Base-by-base conservation (phyloP, 2,797 vertebrate genomes). In the Nothura maculosa region DNA sequence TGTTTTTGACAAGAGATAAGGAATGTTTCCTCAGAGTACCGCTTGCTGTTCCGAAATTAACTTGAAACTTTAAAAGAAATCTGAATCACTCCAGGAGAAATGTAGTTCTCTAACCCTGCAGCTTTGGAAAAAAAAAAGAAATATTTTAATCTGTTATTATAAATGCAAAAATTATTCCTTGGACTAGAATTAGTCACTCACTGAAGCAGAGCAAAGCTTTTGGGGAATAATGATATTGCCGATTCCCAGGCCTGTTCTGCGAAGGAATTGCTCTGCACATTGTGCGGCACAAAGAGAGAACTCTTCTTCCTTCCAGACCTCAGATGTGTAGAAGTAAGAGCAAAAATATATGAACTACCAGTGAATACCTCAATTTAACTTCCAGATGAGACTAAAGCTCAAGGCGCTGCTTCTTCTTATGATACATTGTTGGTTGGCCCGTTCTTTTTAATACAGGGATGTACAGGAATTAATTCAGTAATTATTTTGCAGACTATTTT, bases 151-250 rank as follows among this genome's bases (percentile, higher is more conserved):
- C 6, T 0, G 1, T 52, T 75, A 64, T 66, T 60, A 67, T 22
- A 91, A 66, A 81, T 84, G 42, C 25, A 79, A 87, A 81, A 90
- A 60, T 60, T 14, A 69, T 47, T 89, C 52, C 85, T 93, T 70
- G 81, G 87, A 77, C 6, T 54, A 38, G 48, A 83, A 58, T 64
- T 77, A 78, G 57, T 80, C 5, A 66, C 66, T 85, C 81, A 55
- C 80, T 81, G 79, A 78, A 42, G 32, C n/a, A 83, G 17, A 89
- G 43, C 13, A 74, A 40, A 72, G 30, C 30, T 90, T 80, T 79
- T 25, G 45, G 22, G 25, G 48, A 69, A 82, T 79, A 54, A 36
- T 36, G 6, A 0, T 32, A 19, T 32, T 60, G 27, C n/a, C 50
- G 40, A 55, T 38, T 34, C 45, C 48, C 47, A 60, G 24, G n/a